phyloP scores from a whole-genome alignment of 2,797 vertebrate species.

The Liparis tanakae region DNA sequence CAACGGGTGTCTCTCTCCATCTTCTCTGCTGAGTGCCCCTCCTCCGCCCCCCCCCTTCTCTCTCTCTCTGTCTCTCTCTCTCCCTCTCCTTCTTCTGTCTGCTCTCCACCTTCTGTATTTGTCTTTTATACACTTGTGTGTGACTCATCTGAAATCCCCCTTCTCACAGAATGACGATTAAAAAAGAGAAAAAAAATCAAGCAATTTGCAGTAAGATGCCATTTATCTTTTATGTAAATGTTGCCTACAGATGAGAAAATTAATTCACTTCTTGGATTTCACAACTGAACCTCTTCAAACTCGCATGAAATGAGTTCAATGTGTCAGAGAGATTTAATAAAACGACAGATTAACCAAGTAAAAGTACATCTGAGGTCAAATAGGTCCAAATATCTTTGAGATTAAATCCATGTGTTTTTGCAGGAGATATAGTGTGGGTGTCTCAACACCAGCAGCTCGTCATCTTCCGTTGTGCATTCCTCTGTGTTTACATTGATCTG shows the following conservation, averaged over 20 bases:
- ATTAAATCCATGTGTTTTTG: background rate
- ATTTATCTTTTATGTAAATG: conserved; percentile 67
- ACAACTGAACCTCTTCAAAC: background rate
- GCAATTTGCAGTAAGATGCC: conserved; percentile 36
- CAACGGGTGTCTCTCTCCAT: conserved; percentile 37
- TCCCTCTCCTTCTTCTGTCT: background rate
- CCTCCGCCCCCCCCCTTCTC: conserved; percentile 21
- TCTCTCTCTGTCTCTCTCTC: background rate
- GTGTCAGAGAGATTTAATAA: conserved; percentile 15
- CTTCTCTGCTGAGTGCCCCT: conserved; percentile 9
- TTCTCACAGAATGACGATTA: conserved; percentile 50
- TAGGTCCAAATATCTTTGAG: background rate
- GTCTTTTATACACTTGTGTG: conserved; percentile 64
- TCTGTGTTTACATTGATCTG: background rate
- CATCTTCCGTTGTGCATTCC: background rate
- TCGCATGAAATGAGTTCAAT: conserved; percentile 6
- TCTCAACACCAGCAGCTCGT: background rate
- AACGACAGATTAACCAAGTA: background rate
- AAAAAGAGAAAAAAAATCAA: conserved; percentile 51
- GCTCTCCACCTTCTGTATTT: conserved; percentile 26
- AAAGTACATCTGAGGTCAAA: background rate
- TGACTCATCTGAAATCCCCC: conserved; percentile 77
- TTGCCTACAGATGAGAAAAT: conserved; percentile 54
- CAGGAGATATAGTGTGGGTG: conserved; percentile 5
- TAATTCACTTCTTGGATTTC: conserved; percentile 27